Evolutionary conservation across 2,888 invertebrate species (phyloP), one percentile per base, ranked within the genome.

Genomic region (Drosophila antonietae): DNA sequence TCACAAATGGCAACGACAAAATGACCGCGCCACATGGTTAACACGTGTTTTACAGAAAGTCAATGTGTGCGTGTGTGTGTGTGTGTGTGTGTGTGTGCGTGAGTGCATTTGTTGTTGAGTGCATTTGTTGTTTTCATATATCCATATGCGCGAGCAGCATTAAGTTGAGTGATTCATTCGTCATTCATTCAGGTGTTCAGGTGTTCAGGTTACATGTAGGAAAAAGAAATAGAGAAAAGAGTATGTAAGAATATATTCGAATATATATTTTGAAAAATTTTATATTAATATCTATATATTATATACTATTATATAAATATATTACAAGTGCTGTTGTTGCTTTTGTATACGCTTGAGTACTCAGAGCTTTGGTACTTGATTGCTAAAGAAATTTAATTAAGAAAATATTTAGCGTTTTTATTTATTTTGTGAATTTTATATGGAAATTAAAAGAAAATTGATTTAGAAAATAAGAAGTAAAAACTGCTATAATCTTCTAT

Each of bases 11-110:
- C 80, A 76, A 68, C 73, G 77, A 70, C 80, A 73, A 79, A 80
- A 73, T 80, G 80, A 76, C 80, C 78, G 79, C 75, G 76, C 78
- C 80, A 73, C 83, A 81, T 80, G 80, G 83, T 84, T 78, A 88
- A 84, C 88, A 85, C 78, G 80, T 85, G 82, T 87, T 81, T 74
- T 67, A 71, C 76, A 69, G 74, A 69, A 70, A 69, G 75, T 75
- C 60, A 68, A 68, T 52, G 58, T 33, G 28, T 53, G 55, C 52
- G 51, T 49, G 55, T 51, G 67, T 37, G 46, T 35, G 23, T 4
- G 23, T 23, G 23, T 23, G 23, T 23, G 4, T 2, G 58, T 60
- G 49, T 18, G 52, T 62, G 64, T 44, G 62, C 55, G 3, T 28
- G 28, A 5, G 39, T 6, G 58, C 56, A 46, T 37, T 46, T 58